These are phyloP conservation scores for Crotalus viridis DNA, from an alignment of 2,113 vertebrate genomes.

Conservation along the genomic window DNA sequence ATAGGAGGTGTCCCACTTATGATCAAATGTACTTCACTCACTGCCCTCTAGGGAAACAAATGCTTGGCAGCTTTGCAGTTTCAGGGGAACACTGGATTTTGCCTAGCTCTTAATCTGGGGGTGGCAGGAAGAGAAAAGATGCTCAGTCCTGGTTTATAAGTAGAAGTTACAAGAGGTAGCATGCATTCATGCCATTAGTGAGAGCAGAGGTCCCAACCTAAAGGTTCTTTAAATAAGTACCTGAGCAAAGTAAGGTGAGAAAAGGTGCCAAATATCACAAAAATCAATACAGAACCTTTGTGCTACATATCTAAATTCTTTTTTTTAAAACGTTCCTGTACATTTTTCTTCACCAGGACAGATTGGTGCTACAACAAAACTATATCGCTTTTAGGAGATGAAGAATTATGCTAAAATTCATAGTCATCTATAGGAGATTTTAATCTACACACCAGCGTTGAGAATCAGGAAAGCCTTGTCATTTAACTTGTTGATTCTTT, in stretches of 20 bases:
- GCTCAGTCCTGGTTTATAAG: not conserved
- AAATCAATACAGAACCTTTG: not conserved
- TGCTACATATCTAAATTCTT: not conserved
- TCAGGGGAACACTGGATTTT: not conserved
- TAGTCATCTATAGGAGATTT: not conserved
- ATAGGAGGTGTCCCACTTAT: not conserved
- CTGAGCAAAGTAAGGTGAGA: not conserved
- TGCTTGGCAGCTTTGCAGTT: not conserved
- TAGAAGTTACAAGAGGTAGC: not conserved
- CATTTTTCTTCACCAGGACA: not conserved
- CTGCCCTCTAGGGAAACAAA: not conserved
- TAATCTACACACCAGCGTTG: not conserved
- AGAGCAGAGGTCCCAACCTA: not conserved
- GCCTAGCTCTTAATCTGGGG: not conserved
- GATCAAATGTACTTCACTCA: not conserved
- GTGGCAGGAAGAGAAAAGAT: not conserved
- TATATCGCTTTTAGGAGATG: not conserved
- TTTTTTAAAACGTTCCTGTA: not conserved
- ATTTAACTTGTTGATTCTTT: too few relatives aligned
- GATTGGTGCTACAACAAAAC: not conserved
- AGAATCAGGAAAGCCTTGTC: not conserved
- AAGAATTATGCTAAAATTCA: not conserved
- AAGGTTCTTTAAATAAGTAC: not conserved
- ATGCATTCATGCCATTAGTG: not conserved
- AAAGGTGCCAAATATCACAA: not conserved